Conservation (phyloP, 2,113 vertebrate species). For the Pipa parva region DNA sequence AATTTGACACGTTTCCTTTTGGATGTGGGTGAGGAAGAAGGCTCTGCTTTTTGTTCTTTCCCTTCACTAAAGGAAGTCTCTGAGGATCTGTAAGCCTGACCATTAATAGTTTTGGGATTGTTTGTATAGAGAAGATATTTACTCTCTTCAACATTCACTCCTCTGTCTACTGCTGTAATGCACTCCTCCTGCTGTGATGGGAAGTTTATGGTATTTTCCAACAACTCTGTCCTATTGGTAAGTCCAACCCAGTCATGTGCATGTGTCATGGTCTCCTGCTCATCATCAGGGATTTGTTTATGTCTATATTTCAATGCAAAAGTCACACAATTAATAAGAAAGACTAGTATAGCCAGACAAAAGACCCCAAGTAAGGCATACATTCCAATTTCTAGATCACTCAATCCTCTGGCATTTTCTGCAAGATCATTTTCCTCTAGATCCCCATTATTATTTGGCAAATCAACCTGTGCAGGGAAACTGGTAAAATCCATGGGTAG, state of each 20-base stretch:
- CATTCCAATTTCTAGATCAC: conserved; percentile 91
- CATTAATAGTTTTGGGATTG: conserved; percentile 45
- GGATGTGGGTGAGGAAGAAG: conserved; percentile 83
- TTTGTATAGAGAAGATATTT: conserved; percentile 58
- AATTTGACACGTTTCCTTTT: conserved; percentile 93
- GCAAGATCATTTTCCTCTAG: conserved; percentile 59
- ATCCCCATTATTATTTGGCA: conserved; percentile 54
- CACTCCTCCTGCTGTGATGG: conserved; percentile 69
- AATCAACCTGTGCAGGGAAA: conserved; percentile 68
- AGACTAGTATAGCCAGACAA: conserved; percentile 88
- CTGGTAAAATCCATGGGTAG: conserved; percentile 74
- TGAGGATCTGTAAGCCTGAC: conserved; percentile 51
- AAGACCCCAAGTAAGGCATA: conserved; percentile 88
- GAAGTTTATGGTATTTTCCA: conserved; percentile 74
- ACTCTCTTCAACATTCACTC: conserved; percentile 71
- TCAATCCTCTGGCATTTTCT: conserved; percentile 68
- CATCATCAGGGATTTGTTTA: conserved; percentile 74
- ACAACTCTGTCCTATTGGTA: conserved; percentile 77
- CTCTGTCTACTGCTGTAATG: conserved; percentile 76
- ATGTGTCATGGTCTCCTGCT: conserved; percentile 78
- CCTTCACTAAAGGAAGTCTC: conserved; percentile 40
- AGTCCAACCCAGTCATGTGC: conserved; percentile 90
- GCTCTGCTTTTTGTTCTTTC: conserved; percentile 64
- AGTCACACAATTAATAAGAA: conserved; percentile 82
- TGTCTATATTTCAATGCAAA: conserved; percentile 82